Conservation (phyloP, 2,888 invertebrate species). For the Trachelus stipa region DNA sequence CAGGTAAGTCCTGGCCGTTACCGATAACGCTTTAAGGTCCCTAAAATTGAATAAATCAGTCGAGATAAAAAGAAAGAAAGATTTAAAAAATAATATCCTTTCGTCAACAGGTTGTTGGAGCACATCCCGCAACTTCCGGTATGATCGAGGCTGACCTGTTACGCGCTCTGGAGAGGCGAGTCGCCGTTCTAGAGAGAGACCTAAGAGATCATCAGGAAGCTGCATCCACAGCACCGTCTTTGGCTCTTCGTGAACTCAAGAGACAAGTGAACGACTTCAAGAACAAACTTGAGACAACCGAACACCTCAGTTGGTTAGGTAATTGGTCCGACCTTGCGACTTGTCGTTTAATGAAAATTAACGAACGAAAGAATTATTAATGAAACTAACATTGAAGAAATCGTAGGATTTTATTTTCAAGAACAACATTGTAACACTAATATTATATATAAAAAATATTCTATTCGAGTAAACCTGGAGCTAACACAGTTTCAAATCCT, state of each 20-base stretch:
- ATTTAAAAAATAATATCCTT: background rate
- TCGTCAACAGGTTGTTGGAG: constrained; percentile 56
- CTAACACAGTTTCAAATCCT: background rate
- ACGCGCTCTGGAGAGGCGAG: constrained; percentile 70
- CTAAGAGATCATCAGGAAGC: constrained; percentile 66
- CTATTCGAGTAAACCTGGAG: background rate
- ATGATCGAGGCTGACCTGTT: constrained; percentile 70
- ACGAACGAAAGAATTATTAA: background rate
- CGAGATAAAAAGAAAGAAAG: background rate
- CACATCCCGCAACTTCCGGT: constrained; percentile 58
- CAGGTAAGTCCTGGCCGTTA: constrained; percentile 59
- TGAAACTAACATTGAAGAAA: background rate
- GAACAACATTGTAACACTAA: too few species aligned
- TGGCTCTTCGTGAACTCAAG: constrained; percentile 71
- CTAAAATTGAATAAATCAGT: background rate
- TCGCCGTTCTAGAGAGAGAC: constrained; percentile 71
- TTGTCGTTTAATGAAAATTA: background rate
- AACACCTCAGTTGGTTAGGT: constrained; percentile 75
- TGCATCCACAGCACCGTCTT: constrained; percentile 69
- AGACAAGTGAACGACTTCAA: constrained; percentile 72
- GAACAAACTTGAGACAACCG: constrained; percentile 73
- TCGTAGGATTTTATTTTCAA: background rate
- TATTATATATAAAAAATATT: background rate
- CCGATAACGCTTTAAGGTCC: background rate
- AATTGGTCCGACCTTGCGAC: constrained; percentile 44